phyloP scores from a whole-genome alignment of 23 tunicate species.

The Botrylloides violaceus region DNA sequence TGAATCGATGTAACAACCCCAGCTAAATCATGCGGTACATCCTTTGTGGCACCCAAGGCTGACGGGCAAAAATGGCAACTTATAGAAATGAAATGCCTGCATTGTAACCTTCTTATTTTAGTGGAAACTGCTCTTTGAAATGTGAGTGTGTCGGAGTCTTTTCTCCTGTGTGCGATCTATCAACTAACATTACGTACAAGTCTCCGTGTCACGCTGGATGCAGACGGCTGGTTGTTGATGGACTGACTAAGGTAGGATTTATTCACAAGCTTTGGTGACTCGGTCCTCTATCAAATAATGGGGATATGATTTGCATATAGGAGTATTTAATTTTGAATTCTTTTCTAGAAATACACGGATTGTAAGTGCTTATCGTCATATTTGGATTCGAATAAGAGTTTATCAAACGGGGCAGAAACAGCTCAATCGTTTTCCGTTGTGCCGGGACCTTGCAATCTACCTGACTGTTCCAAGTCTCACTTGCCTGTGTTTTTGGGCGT shows the following conservation, averaged over 20 bases:
- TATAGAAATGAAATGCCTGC: too few species aligned
- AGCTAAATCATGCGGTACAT: too few species aligned
- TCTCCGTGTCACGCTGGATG: conserved; percentile 87
- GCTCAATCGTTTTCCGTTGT: neutral
- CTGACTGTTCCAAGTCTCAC: conserved; percentile 32
- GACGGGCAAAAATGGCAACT: too few species aligned
- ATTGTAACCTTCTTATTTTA: neutral
- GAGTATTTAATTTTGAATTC: too few species aligned
- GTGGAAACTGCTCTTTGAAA: neutral
- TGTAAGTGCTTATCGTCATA: neutral
- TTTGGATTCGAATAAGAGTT: neutral
- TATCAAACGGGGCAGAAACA: neutral
- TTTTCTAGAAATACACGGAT: neutral
- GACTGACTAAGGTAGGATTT: too few species aligned
- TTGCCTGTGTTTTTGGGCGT: conserved; percentile 40
- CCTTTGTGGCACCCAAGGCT: too few species aligned
- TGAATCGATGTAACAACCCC: too few species aligned
- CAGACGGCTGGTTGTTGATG: too few species aligned
- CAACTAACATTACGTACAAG: conserved; percentile 48
- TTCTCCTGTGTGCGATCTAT: conserved; percentile 75
- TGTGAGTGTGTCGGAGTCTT: conserved; percentile 32
- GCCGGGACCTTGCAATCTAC: conserved; percentile 17
- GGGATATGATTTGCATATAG: too few species aligned
- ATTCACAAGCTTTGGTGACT: too few species aligned
- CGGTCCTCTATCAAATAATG: neutral